A percentile compares a stretch with the other conserved stretches of the same genome.
phyloP scores from a whole-genome alignment of 2,888 invertebrate species.

The Volucella bombylans region DNA sequence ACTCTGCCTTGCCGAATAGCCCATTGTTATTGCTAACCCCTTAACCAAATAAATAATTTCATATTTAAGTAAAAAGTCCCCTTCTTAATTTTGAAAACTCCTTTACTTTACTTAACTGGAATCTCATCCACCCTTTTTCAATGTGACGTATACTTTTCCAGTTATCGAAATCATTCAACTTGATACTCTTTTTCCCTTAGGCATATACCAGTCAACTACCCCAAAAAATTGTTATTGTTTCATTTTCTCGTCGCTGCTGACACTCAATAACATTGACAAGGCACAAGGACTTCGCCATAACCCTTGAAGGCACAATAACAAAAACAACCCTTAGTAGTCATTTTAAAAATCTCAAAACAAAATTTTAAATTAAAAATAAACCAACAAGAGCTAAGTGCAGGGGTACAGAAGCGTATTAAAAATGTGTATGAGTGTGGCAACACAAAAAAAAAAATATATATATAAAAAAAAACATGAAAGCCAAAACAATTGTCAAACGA shows the following conservation, averaged over 20 bases:
- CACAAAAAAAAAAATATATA: conserved; percentile 2
- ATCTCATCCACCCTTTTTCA: background rate
- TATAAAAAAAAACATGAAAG: conserved; percentile 22
- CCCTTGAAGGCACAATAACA: conserved; percentile 50
- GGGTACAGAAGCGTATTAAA: background rate
- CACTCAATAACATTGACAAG: conserved; percentile 57
- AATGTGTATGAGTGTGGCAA: background rate
- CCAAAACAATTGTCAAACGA: conserved; percentile 68
- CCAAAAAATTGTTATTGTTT: conserved; percentile 67
- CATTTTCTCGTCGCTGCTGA: conserved; percentile 57
- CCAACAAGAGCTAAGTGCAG: conserved; percentile 32
- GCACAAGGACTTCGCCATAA: conserved; percentile 45
- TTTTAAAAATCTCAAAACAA: conserved; percentile 50
- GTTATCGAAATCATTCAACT: conserved; percentile 58
- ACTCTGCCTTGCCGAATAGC: no score
- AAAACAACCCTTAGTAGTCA: conserved; percentile 39
- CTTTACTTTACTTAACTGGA: background rate
- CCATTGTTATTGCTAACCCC: conserved; percentile 27
- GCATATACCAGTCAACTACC: conserved; percentile 56
- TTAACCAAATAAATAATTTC: conserved; percentile 45
- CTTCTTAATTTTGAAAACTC: conserved; percentile 14
- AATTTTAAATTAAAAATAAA: conserved; percentile 69
- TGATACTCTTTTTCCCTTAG: conserved; percentile 51
- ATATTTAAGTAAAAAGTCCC: conserved; percentile 27
- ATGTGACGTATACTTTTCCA: conserved; percentile 50